A percentile compares a stretch with the other conserved stretches of the same genome.
These are phyloP conservation scores for Acanthosepion pharaonis DNA, from an alignment of 2,888 invertebrate genomes.

Conservation along the genomic window DNA sequence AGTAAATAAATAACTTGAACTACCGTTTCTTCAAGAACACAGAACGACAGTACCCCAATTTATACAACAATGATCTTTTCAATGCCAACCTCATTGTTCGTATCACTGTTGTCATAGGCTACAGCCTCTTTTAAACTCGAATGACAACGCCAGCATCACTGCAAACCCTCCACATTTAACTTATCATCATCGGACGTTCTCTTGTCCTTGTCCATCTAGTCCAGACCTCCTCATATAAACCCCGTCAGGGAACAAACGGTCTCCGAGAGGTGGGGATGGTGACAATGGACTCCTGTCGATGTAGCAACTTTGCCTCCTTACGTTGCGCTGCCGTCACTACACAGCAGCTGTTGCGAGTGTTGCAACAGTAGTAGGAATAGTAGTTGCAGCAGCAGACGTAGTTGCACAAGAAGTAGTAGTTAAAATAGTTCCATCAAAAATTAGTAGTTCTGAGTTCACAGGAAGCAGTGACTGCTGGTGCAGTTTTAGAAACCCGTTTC, in stretches of 20 bases:
- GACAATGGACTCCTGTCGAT: slow-evolving; percentile 7
- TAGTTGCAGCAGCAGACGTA: neutral
- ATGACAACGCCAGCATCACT: neutral
- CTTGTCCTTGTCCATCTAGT: neutral
- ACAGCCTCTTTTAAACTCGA: neutral
- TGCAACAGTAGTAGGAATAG: neutral
- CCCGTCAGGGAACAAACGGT: neutral
- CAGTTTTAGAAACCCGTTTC: slow-evolving; percentile 1
- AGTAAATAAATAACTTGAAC: neutral
- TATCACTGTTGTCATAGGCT: neutral
- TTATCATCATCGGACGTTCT: neutral
- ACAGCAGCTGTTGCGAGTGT: neutral
- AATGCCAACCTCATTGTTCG: neutral
- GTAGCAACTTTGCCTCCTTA: neutral
- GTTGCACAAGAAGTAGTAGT: neutral
- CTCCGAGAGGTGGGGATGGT: neutral
- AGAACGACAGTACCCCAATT: neutral
- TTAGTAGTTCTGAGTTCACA: neutral
- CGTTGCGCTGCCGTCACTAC: neutral
- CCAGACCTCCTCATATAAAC: neutral
- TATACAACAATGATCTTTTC: neutral
- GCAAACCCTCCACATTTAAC: neutral
- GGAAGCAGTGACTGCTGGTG: slow-evolving; percentile 24
- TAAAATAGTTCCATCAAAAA: neutral
- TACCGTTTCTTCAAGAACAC: neutral